Evolutionary conservation across 2,888 invertebrate genomes (phyloP).

Genomic region (Limnephilus auricula): DNA sequence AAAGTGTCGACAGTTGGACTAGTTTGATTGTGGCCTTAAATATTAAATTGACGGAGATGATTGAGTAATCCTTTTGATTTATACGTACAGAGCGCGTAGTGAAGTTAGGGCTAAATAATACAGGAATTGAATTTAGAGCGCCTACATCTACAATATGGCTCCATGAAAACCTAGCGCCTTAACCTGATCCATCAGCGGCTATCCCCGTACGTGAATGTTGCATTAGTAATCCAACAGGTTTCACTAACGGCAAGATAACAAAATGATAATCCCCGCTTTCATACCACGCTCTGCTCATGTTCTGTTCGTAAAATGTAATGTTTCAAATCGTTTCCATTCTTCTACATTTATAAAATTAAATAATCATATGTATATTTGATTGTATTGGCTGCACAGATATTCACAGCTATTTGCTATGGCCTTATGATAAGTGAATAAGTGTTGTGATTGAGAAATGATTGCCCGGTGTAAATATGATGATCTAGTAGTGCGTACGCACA

Average conservation of each 20-base stretch:
- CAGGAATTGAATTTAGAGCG: not conserved
- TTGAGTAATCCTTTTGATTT: not conserved
- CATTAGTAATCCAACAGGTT: no score
- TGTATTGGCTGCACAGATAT: not conserved
- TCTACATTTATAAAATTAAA: not conserved
- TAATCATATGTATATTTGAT: constrained; percentile 9
- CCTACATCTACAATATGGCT: not conserved
- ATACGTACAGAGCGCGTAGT: not conserved
- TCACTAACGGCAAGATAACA: not conserved
- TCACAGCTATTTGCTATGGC: constrained; percentile 22
- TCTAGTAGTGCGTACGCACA: not conserved
- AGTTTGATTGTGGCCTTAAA: constrained; percentile 40
- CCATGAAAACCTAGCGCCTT: not conserved
- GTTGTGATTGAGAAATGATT: not conserved
- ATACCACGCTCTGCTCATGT: not conserved
- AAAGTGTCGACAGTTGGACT: constrained; percentile 32
- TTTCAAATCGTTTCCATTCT: not conserved
- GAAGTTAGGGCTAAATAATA: not conserved
- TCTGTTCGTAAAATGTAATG: not conserved
- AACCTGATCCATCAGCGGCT: no score
- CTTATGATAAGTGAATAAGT: not conserved
- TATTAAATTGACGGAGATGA: not conserved
- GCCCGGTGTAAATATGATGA: not conserved
- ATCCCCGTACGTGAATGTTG: no score
- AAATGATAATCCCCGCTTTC: not conserved